phyloP scores from a whole-genome alignment of 92 coral and sea anemone genomes.

The Montipora capitata region DNA sequence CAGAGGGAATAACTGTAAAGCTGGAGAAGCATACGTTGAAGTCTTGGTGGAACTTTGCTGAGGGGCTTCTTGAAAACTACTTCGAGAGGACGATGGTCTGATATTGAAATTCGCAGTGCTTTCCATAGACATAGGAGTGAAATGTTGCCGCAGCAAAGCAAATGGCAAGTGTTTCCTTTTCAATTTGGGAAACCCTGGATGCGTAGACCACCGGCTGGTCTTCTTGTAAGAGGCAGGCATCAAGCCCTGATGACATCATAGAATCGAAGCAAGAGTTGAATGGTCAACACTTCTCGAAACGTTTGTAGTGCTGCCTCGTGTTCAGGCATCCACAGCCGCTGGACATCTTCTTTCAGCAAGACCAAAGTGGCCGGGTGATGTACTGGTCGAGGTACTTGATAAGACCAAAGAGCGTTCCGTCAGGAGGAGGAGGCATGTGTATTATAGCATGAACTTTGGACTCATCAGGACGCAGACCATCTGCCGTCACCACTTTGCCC shows the following conservation, averaged over 20 bases:
- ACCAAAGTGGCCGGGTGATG: conserved; percentile 27
- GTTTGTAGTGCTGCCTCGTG: conserved; percentile 16
- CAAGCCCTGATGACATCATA: conserved; percentile 36
- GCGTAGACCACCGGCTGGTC: conserved; percentile 45
- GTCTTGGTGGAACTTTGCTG: background rate
- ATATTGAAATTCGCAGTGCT: background rate
- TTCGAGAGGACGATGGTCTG: conserved; percentile 1
- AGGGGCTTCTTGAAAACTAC: background rate
- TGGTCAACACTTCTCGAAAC: background rate
- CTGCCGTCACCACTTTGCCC: background rate
- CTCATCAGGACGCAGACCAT: background rate
- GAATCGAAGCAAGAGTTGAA: conserved; percentile 28
- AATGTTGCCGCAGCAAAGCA: background rate
- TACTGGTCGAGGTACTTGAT: conserved; percentile 39
- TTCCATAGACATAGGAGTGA: conserved; percentile 19
- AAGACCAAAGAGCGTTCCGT: conserved; percentile 46
- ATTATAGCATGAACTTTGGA: background rate
- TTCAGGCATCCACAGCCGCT: conserved; percentile 23
- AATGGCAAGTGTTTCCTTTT: conserved; percentile 18
- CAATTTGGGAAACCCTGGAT: conserved; percentile 27
- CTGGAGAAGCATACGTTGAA: background rate
- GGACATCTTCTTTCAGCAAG: conserved; percentile 41
- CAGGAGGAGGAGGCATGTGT: conserved; percentile 7
- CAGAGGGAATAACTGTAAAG: background rate
- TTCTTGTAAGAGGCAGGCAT: conserved; percentile 39